A percentile compares a stretch with the other conserved stretches of the same genome.
Conservation (phyloP, 2,888 invertebrate genomes). For the Orthosia gothica region DNA sequence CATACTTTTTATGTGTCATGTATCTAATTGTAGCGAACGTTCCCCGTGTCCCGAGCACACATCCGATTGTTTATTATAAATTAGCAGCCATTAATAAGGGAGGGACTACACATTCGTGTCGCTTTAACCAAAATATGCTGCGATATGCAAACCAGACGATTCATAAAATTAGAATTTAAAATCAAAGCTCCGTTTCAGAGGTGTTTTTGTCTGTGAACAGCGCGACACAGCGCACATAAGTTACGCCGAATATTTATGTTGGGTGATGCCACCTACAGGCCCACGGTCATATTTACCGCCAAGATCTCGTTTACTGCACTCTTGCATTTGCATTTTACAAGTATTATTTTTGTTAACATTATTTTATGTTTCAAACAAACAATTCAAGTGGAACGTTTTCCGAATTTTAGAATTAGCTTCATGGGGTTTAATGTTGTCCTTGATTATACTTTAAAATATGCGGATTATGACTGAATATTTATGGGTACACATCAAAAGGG, state of each 20-base stretch:
- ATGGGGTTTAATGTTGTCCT: slow-evolving; percentile 15
- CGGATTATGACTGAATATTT: slow-evolving; percentile 39
- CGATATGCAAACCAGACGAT: slow-evolving; percentile 87
- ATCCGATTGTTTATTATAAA: slow-evolving; percentile 58
- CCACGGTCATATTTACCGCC: slow-evolving; percentile 82
- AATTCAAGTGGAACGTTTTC: slow-evolving; percentile 31
- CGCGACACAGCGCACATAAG: slow-evolving; percentile 83
- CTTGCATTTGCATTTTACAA: slow-evolving; percentile 81
- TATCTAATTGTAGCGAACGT: slow-evolving; percentile 30
- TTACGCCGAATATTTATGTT: slow-evolving; percentile 86
- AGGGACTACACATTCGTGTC: slow-evolving; percentile 50
- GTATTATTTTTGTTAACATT: slow-evolving; percentile 75
- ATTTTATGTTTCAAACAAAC: slow-evolving; percentile 41
- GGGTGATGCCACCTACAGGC: slow-evolving; percentile 83
- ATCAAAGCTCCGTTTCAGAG: slow-evolving; percentile 86
- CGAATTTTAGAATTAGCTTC: slow-evolving; percentile 23
- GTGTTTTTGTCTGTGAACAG: slow-evolving; percentile 84
- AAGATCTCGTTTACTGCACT: slow-evolving; percentile 82
- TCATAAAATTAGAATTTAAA: slow-evolving; percentile 90
- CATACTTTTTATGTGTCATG: slow-evolving; percentile 43
- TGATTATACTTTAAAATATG: slow-evolving; percentile 30
- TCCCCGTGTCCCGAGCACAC: slow-evolving; percentile 14
- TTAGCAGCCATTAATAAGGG: slow-evolving; percentile 60
- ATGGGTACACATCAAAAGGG: slow-evolving; percentile 19
- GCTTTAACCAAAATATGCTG: slow-evolving; percentile 76